Percentiles rank a stretch among this genome's conserved stretches.
Evolutionary conservation across 2,113 vertebrate species (phyloP).

Genomic region (Oceanites oceanicus): DNA sequence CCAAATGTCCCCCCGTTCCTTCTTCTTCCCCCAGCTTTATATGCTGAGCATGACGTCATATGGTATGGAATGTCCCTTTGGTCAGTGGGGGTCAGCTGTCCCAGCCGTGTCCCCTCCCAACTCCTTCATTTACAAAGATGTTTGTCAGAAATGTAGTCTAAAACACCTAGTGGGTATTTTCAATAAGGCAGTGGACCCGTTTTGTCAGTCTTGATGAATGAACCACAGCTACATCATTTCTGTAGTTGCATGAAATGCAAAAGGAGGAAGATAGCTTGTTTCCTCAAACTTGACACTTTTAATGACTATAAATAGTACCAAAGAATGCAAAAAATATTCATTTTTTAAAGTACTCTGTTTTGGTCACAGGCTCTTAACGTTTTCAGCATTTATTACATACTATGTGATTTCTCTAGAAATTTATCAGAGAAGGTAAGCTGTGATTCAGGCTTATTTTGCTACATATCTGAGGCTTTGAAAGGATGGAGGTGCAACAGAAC

Average conservation of each 20-base stretch:
- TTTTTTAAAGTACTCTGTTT: conserved; percentile 29
- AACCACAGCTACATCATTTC: conserved; percentile 10
- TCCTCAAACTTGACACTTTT: conserved; percentile 32
- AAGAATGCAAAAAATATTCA: conserved; percentile 28
- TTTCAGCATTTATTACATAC: conserved; percentile 5
- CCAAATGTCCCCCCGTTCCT: too few relatives aligned
- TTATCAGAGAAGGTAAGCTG: neutral
- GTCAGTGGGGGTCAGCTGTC: too few relatives aligned
- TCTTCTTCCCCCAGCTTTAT: too few relatives aligned
- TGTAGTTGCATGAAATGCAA: conserved; percentile 28
- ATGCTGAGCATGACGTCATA: too few relatives aligned
- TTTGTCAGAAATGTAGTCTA: neutral
- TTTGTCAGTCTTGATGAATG: conserved; percentile 28
- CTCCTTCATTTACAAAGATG: neutral
- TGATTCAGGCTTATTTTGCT: neutral
- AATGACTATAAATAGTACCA: conserved; percentile 22
- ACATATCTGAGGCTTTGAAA: neutral
- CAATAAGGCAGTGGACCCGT: neutral
- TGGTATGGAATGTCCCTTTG: too few relatives aligned
- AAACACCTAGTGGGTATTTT: neutral
- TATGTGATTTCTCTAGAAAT: neutral
- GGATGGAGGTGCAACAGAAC: neutral
- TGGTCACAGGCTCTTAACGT: neutral
- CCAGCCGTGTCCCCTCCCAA: too few relatives aligned
- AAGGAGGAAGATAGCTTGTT: conserved; percentile 28